Base-by-base conservation (phyloP, 2,888 invertebrate genomes). In the Gortyna flavago region DNA sequence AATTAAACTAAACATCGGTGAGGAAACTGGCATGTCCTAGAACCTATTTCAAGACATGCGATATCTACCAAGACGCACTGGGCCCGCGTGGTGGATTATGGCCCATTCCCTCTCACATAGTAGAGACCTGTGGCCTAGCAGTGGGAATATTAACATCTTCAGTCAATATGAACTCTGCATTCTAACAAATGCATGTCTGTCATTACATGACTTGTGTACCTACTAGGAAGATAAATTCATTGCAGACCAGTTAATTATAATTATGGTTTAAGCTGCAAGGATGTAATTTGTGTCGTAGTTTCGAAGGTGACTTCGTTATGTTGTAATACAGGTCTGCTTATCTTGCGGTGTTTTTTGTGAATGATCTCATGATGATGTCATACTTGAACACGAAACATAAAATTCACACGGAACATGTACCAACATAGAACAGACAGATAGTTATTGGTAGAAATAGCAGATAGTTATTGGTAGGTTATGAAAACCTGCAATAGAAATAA, bases 341-440 rank as follows among this genome's bases (percentile, higher is more conserved):
- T 84, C 85, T 79, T 65, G 79, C 77, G 6, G 11, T 35, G 44
- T 76, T 79, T 88, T 86, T 84, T 83, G 72, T 74, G 61, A 75
- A 87, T 91, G 91, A 91, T 91, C 89, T 91, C 89, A 91, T 86
- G 48, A 76, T 76, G 83, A 85, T 86, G 85, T 83, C 89, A 91
- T 90, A 85, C 83, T 62, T 61, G 65, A 68, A 57, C 18, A n/a
- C 38, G 38, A 73, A 84, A 86, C 51, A 71, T n/a, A 61, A 83
- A 76, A 79, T 81, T 79, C 75, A 77, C 66, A 71, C 54, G 75
- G 74, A 75, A 61, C 59, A 35, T 68, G 25, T 25, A 38, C 35
- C 54, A 11, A 51, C 48, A 35, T 9, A n/a, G 9, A 51, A n/a
- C 32, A 48, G 21, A 44, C 51, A 16, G 4, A 35, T 71, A 44